Evolutionary conservation across 2,113 vertebrate genomes (phyloP), one percentile per base, ranked within the genome.

Genomic region (Oreotragus oreotragus): DNA sequence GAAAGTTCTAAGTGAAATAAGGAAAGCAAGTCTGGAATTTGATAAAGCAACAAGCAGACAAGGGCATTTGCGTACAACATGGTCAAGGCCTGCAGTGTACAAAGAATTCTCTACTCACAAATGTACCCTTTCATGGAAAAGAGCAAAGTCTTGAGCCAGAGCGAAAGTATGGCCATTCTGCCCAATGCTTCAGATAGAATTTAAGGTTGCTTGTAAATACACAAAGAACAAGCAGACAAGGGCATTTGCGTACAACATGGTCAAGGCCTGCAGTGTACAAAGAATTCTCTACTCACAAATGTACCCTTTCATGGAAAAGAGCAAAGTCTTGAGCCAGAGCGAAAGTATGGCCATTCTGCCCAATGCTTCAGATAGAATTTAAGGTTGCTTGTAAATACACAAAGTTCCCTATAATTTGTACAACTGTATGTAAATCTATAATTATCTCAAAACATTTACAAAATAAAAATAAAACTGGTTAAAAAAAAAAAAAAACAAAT

Each of bases 1-100:
- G 97, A 87, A 91, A 94, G 60, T 98, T 97, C 5, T 88, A 90
- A 95, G 79, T 85, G 96, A 97, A 98, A 98, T 84, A 94, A 43
- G 51, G 90, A 93, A 86, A 97, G 91, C 92, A 90, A 85, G 2
- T 87, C 55, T 81, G 66, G 85, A 84, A 80, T 97, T 96, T 95
- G 90, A 96, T 49, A 77, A 79, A 85, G 39, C 49, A 83, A 95
- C 90, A 86, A 64, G 53, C 21, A 83, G 88, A 96, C 89, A 83
- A 90, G 73, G 91, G 84, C 39, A 4, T 94, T 98, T 95, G 94
- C 62, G 53, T 97, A 64, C 62, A 60, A 57, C 79, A 49, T 49
- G 23, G 19, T 66, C 88, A 92, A 30, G 45, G 88, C 49, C 88
- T 95, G 51, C 3, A 3, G 57, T 62, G 45, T 33, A 25, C 5